These are phyloP conservation scores for Leucoraja ocellata DNA, from an alignment of 2,797 vertebrate genomes.

Conservation along the genomic window DNA sequence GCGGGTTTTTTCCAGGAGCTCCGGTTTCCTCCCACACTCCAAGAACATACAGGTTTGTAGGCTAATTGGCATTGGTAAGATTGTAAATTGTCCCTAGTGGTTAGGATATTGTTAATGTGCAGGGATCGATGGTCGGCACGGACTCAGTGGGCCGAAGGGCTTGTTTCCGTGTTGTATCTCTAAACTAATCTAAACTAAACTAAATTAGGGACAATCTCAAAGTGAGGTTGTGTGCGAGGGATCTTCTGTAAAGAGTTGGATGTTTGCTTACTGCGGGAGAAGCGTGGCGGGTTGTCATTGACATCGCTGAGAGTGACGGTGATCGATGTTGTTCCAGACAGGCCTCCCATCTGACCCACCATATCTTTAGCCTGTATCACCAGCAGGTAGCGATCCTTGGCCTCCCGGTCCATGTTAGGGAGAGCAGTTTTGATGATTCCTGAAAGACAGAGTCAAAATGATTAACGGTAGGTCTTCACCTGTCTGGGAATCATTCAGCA, in stretches of 20 bases:
- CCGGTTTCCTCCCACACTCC: too few species aligned
- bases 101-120: too few species aligned
- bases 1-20: too few species aligned
- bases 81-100: too few species aligned
- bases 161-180: neutral
- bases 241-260: neutral
- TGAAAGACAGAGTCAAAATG: slow-evolving; percentile 49
- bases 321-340: slow-evolving; percentile 88
- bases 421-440: slow-evolving; percentile 91
- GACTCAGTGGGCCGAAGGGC: too few species aligned
- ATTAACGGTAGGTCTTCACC: neutral
- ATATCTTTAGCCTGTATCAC: slow-evolving; percentile 98
- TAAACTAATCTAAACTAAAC: too few species aligned
- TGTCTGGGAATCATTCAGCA: neutral
- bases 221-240: neutral
- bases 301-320: slow-evolving; percentile 88
- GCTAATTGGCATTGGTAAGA: too few species aligned
- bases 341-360: slow-evolving; percentile 91
- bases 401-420: slow-evolving; percentile 93
- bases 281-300: slow-evolving; percentile 89
- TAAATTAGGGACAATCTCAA: neutral
- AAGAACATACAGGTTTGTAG: too few species aligned
- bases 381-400: slow-evolving; percentile 85
- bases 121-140: too few species aligned
- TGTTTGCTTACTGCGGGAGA: slow-evolving; percentile 74